Evolutionary conservation across 2,797 vertebrate species (phyloP), one percentile per base, ranked within the genome.

Genomic region (Eupleurogrammus muticus): DNA sequence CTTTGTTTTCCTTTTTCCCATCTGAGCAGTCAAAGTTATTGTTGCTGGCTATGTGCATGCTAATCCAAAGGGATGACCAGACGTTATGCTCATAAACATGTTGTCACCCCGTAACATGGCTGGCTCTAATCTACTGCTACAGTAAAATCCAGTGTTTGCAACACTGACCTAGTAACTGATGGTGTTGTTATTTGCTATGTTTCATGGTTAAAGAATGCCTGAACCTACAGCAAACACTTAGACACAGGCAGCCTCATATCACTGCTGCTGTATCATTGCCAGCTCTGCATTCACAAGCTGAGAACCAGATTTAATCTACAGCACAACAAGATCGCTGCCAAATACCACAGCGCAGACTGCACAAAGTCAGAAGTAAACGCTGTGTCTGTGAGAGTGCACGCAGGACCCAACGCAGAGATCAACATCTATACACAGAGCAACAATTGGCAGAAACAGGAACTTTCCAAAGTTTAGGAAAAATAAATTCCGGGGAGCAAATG

Each of bases 291-390:
- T 81, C 79, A 79, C 55, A 70, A 73, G 5, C 70, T 42, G 70
- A 60, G 66, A 81, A 67, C 60, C n/a, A 73, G 75, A 91, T 87
- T 72, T 79, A 66, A 91, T 89, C 88, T 80, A 62, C 61, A 79
- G 49, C 76, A 73, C 74, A 85, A 84, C 76, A 76, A 82, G 47
- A 54, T 77, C 52, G 0, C 61, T 79, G 83, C 85, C 82, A 91
- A 90, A 91, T 69, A 82, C 84, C 85, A 84, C 66, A 83, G 68
- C 70, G 50, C 73, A 52, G 65, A 70, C 77, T 73, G 70, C 57
- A 81, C 71, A 51, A 70, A 82, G 56, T 76, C 65, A 70, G 54
- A 84, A 54, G 66, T 56, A 77, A 86, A 81, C 70, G 64, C 14
- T 60, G 50, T 13, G 52, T 67, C 24, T 72, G 57, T 2, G 5